Conservation (phyloP, 2,113 vertebrate species). For the Scatophagus argus region DNA sequence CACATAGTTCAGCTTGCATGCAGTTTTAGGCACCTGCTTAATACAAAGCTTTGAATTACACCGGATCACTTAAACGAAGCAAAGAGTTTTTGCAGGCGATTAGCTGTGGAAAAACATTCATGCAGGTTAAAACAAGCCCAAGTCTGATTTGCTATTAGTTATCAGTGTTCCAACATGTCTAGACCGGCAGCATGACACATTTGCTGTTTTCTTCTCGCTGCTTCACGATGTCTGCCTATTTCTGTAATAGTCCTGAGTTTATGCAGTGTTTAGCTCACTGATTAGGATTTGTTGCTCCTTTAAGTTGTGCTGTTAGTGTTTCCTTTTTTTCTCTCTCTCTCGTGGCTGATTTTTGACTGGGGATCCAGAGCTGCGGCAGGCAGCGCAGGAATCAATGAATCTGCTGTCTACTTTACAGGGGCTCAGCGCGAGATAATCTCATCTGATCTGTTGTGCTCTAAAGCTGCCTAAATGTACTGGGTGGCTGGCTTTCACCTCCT, state of each 20-base stretch:
- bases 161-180: neutral
- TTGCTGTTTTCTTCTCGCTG: neutral
- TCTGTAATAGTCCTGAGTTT: neutral
- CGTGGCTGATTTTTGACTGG: constrained; percentile 41
- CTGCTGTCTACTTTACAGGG: constrained; percentile 67
- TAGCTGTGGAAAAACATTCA: constrained; percentile 39
- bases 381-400: constrained; percentile 69
- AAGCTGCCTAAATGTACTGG: constrained; percentile 76
- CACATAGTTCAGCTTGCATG: neutral
- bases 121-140: constrained; percentile 43
- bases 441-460: constrained; percentile 74
- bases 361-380: constrained; percentile 33
- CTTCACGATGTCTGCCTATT: neutral
- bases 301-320: neutral
- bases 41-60: neutral
- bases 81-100: neutral
- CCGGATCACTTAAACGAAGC: neutral
- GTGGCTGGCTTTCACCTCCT: constrained; percentile 69
- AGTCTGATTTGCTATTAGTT: constrained; percentile 10
- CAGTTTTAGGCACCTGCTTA: neutral
- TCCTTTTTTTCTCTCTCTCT: neutral
- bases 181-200: neutral
- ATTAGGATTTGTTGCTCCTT: neutral
- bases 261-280: neutral
- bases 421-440: constrained; percentile 78